These are phyloP conservation scores for Alauda arvensis DNA, from an alignment of 2,797 vertebrate genomes.

Conservation along the genomic window DNA sequence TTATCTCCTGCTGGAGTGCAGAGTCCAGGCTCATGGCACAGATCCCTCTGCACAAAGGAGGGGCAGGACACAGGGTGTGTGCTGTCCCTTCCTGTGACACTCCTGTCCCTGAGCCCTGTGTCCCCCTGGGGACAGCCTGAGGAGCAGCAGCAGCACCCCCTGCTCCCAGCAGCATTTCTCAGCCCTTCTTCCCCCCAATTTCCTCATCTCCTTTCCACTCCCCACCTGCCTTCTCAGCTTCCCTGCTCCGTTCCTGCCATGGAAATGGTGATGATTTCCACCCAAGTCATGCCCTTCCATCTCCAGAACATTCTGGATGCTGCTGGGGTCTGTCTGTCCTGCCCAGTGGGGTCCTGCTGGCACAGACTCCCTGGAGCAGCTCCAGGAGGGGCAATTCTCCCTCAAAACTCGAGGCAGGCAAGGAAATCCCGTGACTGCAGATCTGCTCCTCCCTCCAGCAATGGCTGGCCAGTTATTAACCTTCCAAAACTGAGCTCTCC, in stretches of 20 bases:
- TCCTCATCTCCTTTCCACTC: neutral
- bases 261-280: neutral
- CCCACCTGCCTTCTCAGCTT: too few species aligned
- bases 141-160: neutral
- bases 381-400: neutral
- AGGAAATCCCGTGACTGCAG: neutral
- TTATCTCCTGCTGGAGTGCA: neutral
- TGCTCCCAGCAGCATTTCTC: neutral
- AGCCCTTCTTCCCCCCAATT: neutral
- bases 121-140: neutral
- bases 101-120: neutral
- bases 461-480: fast-evolving
- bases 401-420: neutral
- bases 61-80: neutral
- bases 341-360: neutral
- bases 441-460: neutral
- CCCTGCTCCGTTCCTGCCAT: fast-evolving
- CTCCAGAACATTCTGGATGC: neutral
- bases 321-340: neutral
- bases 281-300: neutral
- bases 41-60: neutral
- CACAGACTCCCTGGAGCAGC: neutral
- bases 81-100: neutral
- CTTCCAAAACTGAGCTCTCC: neutral
- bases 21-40: fast-evolving